phyloP scores from a whole-genome alignment of 2,888 invertebrate genomes.

The Caenorhabditis sp. region DNA sequence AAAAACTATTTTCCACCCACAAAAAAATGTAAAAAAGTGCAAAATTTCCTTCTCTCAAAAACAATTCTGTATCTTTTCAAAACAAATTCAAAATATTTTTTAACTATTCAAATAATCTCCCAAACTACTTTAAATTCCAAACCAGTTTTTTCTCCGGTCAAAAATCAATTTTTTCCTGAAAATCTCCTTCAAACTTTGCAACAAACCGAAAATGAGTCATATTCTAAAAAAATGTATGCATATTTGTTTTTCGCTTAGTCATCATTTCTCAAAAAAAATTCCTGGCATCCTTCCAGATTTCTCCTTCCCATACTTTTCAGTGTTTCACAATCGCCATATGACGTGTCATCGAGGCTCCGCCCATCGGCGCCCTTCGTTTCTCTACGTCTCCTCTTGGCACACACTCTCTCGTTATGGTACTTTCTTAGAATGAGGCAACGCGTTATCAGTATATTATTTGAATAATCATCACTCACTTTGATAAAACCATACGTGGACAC shows the following conservation, averaged over 20 bases:
- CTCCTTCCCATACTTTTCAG: no score
- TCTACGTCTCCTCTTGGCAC: not conserved
- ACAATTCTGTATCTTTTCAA: no score
- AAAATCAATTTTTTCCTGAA: not conserved
- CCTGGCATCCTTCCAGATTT: no score
- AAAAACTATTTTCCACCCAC: no score
- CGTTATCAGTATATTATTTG: slow-evolving; percentile 4
- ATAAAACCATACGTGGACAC: not conserved
- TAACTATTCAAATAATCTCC: no score
- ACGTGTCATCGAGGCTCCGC: not conserved
- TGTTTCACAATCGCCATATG: no score
- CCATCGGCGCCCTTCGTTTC: not conserved
- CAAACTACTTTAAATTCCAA: not conserved
- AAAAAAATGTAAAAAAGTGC: no score
- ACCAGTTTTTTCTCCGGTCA: not conserved
- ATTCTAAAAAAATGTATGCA: no score
- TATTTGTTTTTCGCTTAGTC: not conserved
- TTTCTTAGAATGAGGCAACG: not conserved
- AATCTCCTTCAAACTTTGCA: not conserved
- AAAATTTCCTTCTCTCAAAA: no score
- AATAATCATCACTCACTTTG: not conserved
- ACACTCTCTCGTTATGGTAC: not conserved
- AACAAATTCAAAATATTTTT: no score
- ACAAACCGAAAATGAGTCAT: not conserved
- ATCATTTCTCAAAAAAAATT: no score